Conservation (phyloP, 2,113 vertebrate species). For the Lampris incognitus region DNA sequence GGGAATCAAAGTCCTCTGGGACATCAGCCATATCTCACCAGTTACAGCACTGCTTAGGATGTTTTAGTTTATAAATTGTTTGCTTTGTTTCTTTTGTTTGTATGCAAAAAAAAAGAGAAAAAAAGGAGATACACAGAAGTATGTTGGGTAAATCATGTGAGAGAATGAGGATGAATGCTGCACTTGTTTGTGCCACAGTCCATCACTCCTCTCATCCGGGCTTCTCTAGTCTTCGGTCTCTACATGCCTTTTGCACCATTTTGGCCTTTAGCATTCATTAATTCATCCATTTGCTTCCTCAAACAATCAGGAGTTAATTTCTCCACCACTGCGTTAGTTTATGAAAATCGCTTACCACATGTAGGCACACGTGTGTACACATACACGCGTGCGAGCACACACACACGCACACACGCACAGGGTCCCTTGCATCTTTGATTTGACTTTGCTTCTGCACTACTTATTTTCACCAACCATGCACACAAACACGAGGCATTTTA, state of each 20-base stretch:
- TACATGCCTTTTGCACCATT: conserved; percentile 82
- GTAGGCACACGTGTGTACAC: conserved; percentile 4
- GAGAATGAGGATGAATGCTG: conserved; percentile 70
- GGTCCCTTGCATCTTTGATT: conserved; percentile 45
- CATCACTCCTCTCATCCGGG: conserved; percentile 72
- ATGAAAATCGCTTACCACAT: conserved; percentile 40
- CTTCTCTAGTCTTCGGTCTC: conserved; percentile 69
- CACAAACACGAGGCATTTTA: conserved; percentile 37
- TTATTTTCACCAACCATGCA: conserved; percentile 62
- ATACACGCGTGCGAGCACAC: conserved; percentile 17
- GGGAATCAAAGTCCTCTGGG: conserved; percentile 75
- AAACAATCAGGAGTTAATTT: conserved; percentile 28
- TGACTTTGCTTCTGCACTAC: conserved; percentile 59
- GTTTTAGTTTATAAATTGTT: conserved; percentile 54
- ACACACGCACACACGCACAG: conserved; percentile 41
- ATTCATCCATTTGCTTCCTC: conserved; percentile 34
- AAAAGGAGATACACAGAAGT: conserved; percentile 55
- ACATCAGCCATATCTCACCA: conserved; percentile 78
- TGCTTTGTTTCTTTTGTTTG: conserved; percentile 62
- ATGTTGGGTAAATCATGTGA: conserved; percentile 62
- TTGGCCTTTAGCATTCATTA: conserved; percentile 78
- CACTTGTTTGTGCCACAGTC: conserved; percentile 74
- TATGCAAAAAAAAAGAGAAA: conserved; percentile 67
- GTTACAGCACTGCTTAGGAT: conserved; percentile 72
- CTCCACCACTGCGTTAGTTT: conserved; percentile 40